Evolutionary conservation across 1,140 invertebrate genomes (phyloP).

Genomic region (Hylyphantes graminicola): DNA sequence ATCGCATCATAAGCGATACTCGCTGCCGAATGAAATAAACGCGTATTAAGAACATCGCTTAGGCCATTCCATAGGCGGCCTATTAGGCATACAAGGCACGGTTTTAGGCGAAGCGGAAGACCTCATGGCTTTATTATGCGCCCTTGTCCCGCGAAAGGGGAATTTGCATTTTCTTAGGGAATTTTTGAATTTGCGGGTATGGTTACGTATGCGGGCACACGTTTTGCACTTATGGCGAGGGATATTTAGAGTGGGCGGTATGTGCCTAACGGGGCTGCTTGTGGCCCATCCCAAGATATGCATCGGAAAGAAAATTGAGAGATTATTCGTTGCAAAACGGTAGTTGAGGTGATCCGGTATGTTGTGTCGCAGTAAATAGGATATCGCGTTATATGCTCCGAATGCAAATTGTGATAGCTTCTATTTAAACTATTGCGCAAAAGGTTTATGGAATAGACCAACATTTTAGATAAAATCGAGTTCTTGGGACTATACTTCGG

Average conservation of each 20-base stretch:
- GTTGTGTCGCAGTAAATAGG: too few species aligned
- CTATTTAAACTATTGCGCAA: too few species aligned
- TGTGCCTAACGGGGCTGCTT: neutral
- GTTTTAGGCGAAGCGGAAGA: constrained; percentile 11
- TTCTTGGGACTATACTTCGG: too few species aligned
- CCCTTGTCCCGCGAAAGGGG: neutral
- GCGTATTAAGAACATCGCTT: neutral
- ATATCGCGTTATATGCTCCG: too few species aligned
- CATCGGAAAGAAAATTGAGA: too few species aligned
- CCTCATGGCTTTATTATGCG: constrained; percentile 59
- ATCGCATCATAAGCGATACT: neutral
- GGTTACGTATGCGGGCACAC: constrained; percentile 50
- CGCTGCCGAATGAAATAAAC: constrained; percentile 4
- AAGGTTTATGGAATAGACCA: too few species aligned
- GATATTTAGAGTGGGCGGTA: neutral
- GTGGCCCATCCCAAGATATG: too few species aligned
- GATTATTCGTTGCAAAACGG: too few species aligned
- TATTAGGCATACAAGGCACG: constrained; percentile 30
- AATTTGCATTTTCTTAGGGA: constrained; percentile 53
- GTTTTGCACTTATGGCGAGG: constrained; percentile 24
- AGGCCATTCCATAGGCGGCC: neutral
- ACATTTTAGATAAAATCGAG: too few species aligned
- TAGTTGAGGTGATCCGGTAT: too few species aligned
- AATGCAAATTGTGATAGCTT: too few species aligned
- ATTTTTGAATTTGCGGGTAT: neutral